These are phyloP conservation scores for Parascotia fuliginaria DNA, from an alignment of 2,888 invertebrate species.

Conservation along the genomic window DNA sequence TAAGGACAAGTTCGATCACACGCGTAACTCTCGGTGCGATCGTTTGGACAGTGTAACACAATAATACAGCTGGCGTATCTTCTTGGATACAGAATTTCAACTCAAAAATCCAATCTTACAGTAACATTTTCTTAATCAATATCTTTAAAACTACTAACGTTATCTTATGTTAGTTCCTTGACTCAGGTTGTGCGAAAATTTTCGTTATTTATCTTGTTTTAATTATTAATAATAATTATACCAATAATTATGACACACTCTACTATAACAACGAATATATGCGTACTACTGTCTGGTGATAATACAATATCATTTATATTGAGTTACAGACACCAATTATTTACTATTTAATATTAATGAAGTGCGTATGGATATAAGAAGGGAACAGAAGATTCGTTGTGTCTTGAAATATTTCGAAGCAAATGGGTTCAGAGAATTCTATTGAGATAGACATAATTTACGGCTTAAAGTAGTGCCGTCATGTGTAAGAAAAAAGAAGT, in stretches of 20 bases:
- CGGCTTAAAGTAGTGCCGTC: slow-evolving; percentile 17
- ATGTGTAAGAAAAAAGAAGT: slow-evolving; percentile 6
- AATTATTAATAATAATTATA: slow-evolving; percentile 62
- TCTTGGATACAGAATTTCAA: slow-evolving; percentile 29
- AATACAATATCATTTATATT: slow-evolving; percentile 58
- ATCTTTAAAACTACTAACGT: slow-evolving; percentile 66
- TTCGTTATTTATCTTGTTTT: slow-evolving; percentile 63
- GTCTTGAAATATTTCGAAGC: slow-evolving; percentile 58
- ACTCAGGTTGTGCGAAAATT: slow-evolving; percentile 82
- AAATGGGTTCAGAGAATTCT: slow-evolving; percentile 25
- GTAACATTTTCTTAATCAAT: slow-evolving; percentile 53
- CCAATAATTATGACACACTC: slow-evolving; percentile 72
- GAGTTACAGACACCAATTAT: slow-evolving; percentile 82
- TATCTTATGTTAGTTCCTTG: slow-evolving; percentile 79
- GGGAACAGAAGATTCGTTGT: slow-evolving; percentile 72
- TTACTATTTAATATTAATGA: slow-evolving; percentile 62
- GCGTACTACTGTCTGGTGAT: slow-evolving; percentile 66
- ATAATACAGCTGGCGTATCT: slow-evolving; percentile 38
- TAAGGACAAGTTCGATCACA: slow-evolving; percentile 36
- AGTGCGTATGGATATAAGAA: slow-evolving; percentile 60
- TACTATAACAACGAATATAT: slow-evolving; percentile 74
- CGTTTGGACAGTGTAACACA: slow-evolving; percentile 47
- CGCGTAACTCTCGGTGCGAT: slow-evolving; percentile 28
- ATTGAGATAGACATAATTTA: not conserved
- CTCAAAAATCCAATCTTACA: slow-evolving; percentile 49